Evolutionary conservation across 1,140 invertebrate species (phyloP).

Genomic region (Triops cancriformis): DNA sequence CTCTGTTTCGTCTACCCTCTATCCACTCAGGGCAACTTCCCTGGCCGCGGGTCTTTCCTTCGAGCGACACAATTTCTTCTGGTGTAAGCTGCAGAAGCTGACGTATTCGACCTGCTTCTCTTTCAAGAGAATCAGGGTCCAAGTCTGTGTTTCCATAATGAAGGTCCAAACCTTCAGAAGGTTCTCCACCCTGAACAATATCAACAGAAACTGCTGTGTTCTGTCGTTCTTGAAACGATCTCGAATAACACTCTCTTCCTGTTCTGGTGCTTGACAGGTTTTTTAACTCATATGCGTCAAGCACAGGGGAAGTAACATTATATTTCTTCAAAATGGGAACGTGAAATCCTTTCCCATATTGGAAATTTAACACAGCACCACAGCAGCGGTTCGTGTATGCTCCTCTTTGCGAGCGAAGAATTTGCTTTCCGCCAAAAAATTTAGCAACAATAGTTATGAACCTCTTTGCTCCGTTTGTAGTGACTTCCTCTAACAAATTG

Average conservation of each 20-base stretch:
- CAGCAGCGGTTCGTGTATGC: conserved; percentile 2
- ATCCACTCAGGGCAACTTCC: not conserved
- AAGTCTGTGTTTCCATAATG: not conserved
- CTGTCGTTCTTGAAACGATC: not conserved
- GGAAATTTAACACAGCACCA: conserved; percentile 14
- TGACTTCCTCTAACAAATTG: not conserved
- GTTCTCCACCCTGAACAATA: not conserved
- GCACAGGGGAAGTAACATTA: not conserved
- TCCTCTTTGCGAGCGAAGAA: not conserved
- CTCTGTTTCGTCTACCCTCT: not conserved
- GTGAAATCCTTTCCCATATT: not conserved
- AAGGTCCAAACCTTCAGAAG: not conserved
- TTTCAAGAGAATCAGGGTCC: not conserved
- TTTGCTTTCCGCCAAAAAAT: conserved; percentile 19
- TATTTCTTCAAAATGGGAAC: not conserved
- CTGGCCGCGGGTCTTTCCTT: not conserved
- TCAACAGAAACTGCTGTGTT: not conserved
- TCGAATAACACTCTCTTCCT: not conserved
- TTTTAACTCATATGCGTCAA: not conserved
- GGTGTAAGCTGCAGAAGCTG: not conserved
- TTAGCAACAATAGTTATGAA: conserved; percentile 13
- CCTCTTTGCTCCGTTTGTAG: conserved; percentile 15
- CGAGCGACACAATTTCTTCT: not conserved
- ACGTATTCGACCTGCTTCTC: not conserved
- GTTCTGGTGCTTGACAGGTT: not conserved